Evolutionary conservation across 2,113 vertebrate genomes (phyloP).

Genomic region (Apodemus sylvaticus): DNA sequence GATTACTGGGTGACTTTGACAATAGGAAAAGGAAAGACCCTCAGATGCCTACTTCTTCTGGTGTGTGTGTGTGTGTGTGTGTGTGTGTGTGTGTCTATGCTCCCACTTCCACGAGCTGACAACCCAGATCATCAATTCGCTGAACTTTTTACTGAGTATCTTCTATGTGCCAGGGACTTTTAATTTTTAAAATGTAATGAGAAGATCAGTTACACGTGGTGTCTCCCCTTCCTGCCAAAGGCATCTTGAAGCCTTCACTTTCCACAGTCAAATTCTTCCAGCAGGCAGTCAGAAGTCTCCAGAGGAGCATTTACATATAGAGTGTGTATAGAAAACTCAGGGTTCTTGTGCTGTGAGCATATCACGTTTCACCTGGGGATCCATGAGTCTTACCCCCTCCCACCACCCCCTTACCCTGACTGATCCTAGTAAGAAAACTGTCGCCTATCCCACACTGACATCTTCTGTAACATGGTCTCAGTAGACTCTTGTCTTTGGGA

Average conservation of each 20-base stretch:
- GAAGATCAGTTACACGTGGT: neutral
- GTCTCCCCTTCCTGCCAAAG: neutral
- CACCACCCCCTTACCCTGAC: neutral
- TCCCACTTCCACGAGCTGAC: fast-evolving
- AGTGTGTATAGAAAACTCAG: neutral
- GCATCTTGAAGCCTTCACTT: neutral
- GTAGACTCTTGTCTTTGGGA: neutral
- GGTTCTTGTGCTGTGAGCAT: neutral
- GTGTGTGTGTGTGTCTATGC: fast-evolving
- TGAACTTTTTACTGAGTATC: neutral
- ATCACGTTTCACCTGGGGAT: neutral
- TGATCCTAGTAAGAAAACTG: neutral
- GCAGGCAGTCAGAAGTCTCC: neutral
- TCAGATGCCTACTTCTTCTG: neutral
- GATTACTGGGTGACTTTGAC: neutral
- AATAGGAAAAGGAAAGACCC: neutral
- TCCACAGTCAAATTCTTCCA: neutral
- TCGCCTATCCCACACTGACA: neutral
- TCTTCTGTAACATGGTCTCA: neutral
- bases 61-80: no score
- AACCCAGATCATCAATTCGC: neutral
- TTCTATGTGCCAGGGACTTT: neutral
- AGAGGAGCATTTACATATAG: neutral
- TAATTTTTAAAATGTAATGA: neutral
- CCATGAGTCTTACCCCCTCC: neutral